A percentile compares a stretch with the other conserved stretches of the same genome.
phyloP scores from a whole-genome alignment of 2,797 vertebrate species.

The Phalanger gymnotis region DNA sequence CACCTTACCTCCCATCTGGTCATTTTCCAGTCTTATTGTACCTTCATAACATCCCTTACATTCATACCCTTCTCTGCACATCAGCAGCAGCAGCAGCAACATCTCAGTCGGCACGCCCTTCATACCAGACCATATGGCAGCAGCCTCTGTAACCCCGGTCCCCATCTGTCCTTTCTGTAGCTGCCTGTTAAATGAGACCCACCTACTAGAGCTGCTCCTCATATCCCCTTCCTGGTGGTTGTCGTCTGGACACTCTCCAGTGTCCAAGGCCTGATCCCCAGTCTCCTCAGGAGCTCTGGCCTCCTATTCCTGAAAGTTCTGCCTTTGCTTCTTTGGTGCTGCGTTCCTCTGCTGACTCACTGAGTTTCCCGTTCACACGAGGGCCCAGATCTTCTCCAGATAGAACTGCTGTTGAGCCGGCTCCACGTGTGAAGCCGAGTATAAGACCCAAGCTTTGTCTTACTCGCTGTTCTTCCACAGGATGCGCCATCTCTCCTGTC shows the following conservation, averaged over 20 bases:
- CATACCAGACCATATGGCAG: not conserved
- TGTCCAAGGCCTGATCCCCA: too few relatives aligned
- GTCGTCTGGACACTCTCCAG: not conserved
- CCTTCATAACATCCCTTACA: not conserved
- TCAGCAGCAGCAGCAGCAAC: too few relatives aligned
- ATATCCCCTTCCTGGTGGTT: too few relatives aligned
- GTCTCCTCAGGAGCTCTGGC: not conserved
- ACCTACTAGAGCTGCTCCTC: too few relatives aligned
- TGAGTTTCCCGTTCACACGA: too few relatives aligned
- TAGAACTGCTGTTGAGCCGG: not conserved
- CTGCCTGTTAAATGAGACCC: not conserved
- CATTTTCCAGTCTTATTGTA: not conserved
- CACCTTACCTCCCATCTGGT: too few relatives aligned
- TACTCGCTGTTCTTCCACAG: not conserved
- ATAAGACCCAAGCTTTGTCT: not conserved
- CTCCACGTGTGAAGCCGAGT: not conserved
- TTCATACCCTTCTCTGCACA: not conserved
- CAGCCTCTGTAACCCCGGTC: not conserved
- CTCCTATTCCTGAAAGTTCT: not conserved
- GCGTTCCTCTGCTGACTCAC: too few relatives aligned
- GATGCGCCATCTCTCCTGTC: not conserved
- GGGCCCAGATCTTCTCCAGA: too few relatives aligned
- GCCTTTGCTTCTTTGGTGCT: not conserved
- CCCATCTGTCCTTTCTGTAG: not conserved
- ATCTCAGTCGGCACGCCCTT: not conserved